Percentiles rank a stretch among this genome's conserved stretches.
phyloP scores from a whole-genome alignment of 2,113 vertebrate species.

The Etia nguti region DNA sequence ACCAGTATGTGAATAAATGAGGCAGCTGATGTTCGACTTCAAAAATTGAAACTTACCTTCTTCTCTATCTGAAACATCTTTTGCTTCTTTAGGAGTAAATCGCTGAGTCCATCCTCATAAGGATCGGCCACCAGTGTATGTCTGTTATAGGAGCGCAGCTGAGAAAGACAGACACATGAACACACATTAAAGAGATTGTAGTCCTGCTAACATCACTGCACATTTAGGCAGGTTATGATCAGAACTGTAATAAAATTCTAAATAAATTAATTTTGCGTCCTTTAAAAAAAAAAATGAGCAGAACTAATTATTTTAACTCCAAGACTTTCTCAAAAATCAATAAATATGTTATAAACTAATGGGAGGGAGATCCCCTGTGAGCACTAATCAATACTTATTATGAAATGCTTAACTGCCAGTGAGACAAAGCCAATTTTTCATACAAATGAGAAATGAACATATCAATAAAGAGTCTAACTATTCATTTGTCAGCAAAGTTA shows the following conservation, averaged over 20 bases:
- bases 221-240: neutral
- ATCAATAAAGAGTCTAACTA: neutral
- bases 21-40: rapidly evolving
- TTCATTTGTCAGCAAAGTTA: constrained; percentile 43
- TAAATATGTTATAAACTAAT: neutral
- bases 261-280: rapidly evolving
- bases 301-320: neutral
- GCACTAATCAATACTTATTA: neutral
- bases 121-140: constrained; percentile 92
- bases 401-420: neutral
- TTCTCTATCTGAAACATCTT: constrained; percentile 83
- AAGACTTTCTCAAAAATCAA: neutral
- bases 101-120: constrained; percentile 86
- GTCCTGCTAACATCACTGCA: neutral
- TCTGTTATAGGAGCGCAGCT: constrained; percentile 95
- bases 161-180: neutral
- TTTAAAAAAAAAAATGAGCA: neutral
- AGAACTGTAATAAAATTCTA: neutral
- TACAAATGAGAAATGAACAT: neutral
- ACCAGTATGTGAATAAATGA: neutral
- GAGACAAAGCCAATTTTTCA: neutral
- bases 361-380: no score
- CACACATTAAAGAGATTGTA: neutral
- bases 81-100: constrained; percentile 85
- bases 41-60: constrained; percentile 52